Evolutionary conservation across 2,888 invertebrate species (phyloP).

Genomic region (Troglohyphantes excavatus): DNA sequence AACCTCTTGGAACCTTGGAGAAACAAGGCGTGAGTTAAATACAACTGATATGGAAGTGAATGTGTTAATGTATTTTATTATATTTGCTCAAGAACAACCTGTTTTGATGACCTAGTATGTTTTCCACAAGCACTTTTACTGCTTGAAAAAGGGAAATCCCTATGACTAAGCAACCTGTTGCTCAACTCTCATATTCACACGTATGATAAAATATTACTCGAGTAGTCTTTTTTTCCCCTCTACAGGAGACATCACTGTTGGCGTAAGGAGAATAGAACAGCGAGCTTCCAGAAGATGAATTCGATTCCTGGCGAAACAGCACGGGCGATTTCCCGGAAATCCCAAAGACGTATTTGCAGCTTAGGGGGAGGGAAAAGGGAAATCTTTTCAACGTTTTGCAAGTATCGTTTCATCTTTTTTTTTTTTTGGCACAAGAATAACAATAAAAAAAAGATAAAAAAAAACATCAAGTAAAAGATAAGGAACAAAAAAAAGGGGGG

Average conservation of each 20-base stretch:
- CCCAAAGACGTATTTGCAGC: conserved; percentile 37
- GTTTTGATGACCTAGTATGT: no score
- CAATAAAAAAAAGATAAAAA: conserved; percentile 12
- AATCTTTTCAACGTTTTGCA: conserved; percentile 72
- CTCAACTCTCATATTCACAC: not conserved
- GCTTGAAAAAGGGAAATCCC: no score
- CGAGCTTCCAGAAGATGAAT: conserved; percentile 36
- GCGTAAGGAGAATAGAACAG: not conserved
- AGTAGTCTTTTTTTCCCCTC: not conserved
- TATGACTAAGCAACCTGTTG: not conserved
- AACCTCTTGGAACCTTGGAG: no score
- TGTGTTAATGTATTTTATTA: no score
- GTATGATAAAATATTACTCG: conserved; percentile 4
- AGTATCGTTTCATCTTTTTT: conserved; percentile 70
- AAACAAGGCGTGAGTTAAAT: no score
- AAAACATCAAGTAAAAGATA: conserved; percentile 13
- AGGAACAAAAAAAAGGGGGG: no score
- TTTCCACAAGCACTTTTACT: no score
- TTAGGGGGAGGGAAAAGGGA: conserved; percentile 20
- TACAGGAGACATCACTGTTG: not conserved
- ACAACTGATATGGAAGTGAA: no score
- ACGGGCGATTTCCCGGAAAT: conserved; percentile 1
- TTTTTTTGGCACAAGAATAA: conserved; percentile 16
- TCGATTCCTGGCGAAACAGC: conserved; percentile 51
- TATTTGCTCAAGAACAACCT: no score